Evolutionary conservation across 2,888 invertebrate genomes (phyloP).

Genomic region (Schrankia costaestrigalis): DNA sequence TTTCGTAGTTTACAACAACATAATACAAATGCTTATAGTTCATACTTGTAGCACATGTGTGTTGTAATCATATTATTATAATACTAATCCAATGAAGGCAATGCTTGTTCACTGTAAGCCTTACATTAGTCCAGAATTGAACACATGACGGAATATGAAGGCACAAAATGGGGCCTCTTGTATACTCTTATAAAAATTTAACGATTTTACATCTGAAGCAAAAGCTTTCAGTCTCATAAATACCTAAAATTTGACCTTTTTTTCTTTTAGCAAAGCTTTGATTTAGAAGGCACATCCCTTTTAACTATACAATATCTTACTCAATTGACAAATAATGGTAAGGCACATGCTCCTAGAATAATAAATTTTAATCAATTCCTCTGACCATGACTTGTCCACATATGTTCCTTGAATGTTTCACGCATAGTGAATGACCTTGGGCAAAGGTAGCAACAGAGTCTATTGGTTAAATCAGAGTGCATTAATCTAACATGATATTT

Average conservation of each 20-base stretch:
- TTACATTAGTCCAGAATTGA: too few species aligned
- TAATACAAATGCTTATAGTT: too few species aligned
- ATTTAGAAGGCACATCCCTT: conserved; percentile 30
- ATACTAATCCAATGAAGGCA: conserved; percentile 15
- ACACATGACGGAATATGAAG: too few species aligned
- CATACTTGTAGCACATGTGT: too few species aligned
- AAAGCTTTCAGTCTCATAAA: conserved; percentile 33
- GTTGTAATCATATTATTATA: too few species aligned
- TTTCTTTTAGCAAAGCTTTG: conserved; percentile 18
- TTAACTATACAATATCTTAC: conserved; percentile 18
- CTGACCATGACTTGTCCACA: conserved; percentile 84
- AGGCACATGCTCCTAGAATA: conserved; percentile 52
- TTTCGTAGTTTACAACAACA: too few species aligned
- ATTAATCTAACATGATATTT: conserved; percentile 85
- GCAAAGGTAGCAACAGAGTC: conserved; percentile 85
- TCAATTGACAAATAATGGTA: conserved; percentile 45
- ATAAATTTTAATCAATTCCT: conserved; percentile 68
- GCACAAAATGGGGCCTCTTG: conserved; percentile 11
- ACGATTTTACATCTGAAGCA: conserved; percentile 16
- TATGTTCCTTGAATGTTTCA: conserved; percentile 85
- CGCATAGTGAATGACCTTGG: conserved; percentile 85
- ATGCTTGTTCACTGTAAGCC: too few species aligned
- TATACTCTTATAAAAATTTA: conserved; percentile 16
- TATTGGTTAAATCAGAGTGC: conserved; percentile 85
- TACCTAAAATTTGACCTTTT: conserved; percentile 17